phyloP scores from a whole-genome alignment of 2,888 invertebrate genomes.

The Sarcophaga subvicina region DNA sequence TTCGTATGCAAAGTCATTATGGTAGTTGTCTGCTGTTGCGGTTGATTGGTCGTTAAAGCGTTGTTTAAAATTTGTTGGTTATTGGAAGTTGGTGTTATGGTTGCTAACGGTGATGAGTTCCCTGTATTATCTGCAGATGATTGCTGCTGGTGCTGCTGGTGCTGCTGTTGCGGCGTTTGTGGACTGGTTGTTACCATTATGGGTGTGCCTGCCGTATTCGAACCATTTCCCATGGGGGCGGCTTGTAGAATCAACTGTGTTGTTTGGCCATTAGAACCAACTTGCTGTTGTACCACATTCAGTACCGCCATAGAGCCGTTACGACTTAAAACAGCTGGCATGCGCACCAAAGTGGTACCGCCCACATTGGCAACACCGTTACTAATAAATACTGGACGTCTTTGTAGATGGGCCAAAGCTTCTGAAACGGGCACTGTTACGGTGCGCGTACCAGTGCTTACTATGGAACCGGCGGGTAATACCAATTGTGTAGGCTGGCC shows the following conservation, averaged over 20 bases:
- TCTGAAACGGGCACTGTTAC: conserved; percentile 76
- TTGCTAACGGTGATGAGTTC: conserved; percentile 54
- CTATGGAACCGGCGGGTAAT: conserved; percentile 76
- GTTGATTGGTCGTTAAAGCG: conserved; percentile 63
- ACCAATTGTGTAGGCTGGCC: conserved; percentile 75
- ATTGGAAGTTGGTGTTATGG: conserved; percentile 53
- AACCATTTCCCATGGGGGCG: conserved; percentile 67
- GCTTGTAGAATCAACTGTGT: conserved; percentile 77
- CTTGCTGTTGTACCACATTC: conserved; percentile 77
- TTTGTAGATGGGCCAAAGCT: conserved; percentile 76
- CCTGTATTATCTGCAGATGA: conserved; percentile 53
- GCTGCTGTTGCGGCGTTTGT: conserved; percentile 56
- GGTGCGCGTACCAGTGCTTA: conserved; percentile 74
- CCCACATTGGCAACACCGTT: conserved; percentile 75
- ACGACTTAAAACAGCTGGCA: conserved; percentile 78
- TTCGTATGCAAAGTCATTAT: conserved; percentile 55
- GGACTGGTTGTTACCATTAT: conserved; percentile 69
- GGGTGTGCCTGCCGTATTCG: conserved; percentile 59
- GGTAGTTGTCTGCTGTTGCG: conserved; percentile 66
- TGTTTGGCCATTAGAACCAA: conserved; percentile 71
- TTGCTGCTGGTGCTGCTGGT: conserved; percentile 58
- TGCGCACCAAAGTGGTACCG: conserved; percentile 77
- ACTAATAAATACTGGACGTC: conserved; percentile 79
- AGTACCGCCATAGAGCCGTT: conserved; percentile 77
- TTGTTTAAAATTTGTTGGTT: conserved; percentile 58